Percentiles rank a stretch among this genome's conserved stretches.
These are phyloP conservation scores for Nipponia nippon DNA, from an alignment of 2,113 vertebrate genomes.

Conservation along the genomic window DNA sequence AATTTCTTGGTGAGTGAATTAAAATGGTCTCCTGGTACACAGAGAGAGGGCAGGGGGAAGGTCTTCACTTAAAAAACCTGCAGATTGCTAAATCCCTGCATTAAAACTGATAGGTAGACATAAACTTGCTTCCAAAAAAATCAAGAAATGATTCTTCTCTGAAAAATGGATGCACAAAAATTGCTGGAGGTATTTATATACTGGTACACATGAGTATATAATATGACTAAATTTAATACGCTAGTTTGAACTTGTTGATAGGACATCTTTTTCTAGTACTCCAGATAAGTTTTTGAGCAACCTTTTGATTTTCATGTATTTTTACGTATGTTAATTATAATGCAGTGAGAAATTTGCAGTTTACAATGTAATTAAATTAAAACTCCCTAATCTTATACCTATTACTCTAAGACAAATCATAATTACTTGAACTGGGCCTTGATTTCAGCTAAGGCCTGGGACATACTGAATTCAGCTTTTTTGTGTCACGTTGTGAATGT, in stretches of 20 bases:
- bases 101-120: neutral
- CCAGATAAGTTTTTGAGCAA: neutral
- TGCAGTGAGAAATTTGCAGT: neutral
- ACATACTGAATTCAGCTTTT: neutral
- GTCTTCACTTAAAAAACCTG: slow-evolving; percentile 65
- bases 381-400: neutral
- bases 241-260: neutral
- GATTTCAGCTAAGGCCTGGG: neutral
- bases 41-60: neutral
- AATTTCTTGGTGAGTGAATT: slow-evolving; percentile 80
- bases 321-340: neutral
- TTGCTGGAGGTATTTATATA: neutral
- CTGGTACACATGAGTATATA: neutral
- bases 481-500: neutral
- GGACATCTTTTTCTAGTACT: neutral
- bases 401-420: neutral
- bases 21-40: slow-evolving; percentile 76
- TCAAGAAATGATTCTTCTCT: neutral
- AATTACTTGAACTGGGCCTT: neutral
- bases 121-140: slow-evolving; percentile 21
- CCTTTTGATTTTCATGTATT: neutral
- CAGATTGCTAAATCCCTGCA: slow-evolving; percentile 56
- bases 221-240: neutral
- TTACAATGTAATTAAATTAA: neutral
- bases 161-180: slow-evolving; percentile 30